Conservation (phyloP, 2,113 vertebrate species). For the Zosterops lateralis region DNA sequence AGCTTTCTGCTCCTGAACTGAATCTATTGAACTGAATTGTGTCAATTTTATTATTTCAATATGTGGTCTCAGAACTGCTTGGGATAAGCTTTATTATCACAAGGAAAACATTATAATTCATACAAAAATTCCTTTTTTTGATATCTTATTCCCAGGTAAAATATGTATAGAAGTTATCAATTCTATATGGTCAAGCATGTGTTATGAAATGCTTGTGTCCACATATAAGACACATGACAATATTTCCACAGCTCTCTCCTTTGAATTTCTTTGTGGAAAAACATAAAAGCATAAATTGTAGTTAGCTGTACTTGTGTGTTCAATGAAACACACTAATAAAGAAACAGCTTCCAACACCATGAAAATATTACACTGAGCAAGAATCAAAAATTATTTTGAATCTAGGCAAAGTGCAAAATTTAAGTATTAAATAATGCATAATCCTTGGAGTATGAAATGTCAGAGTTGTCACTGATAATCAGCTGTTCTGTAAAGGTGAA, state of each 20-base stretch:
- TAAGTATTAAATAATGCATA: not conserved
- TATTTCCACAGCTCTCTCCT: too few relatives aligned
- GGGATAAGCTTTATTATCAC: not conserved
- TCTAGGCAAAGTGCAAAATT: not conserved
- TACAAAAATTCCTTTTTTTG: not conserved
- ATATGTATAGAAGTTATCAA: not conserved
- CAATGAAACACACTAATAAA: too few relatives aligned
- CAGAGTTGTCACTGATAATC: not conserved
- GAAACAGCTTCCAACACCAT: too few relatives aligned
- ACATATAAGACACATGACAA: too few relatives aligned
- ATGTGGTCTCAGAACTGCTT: not conserved
- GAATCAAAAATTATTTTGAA: too few relatives aligned
- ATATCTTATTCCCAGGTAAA: not conserved
- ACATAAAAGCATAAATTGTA: too few relatives aligned
- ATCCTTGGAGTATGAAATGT: not conserved
- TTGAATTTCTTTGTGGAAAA: too few relatives aligned
- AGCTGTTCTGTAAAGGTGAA: not conserved
- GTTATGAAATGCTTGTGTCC: not conserved
- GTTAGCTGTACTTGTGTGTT: too few relatives aligned
- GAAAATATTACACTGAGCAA: too few relatives aligned
- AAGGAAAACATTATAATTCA: not conserved
- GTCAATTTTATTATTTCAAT: not conserved
- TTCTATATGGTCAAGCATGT: not conserved
- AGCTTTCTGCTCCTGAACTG: not conserved
- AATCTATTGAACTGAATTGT: not conserved